Conservation (phyloP, 2,888 invertebrate genomes). For the Catocala sponsa region DNA sequence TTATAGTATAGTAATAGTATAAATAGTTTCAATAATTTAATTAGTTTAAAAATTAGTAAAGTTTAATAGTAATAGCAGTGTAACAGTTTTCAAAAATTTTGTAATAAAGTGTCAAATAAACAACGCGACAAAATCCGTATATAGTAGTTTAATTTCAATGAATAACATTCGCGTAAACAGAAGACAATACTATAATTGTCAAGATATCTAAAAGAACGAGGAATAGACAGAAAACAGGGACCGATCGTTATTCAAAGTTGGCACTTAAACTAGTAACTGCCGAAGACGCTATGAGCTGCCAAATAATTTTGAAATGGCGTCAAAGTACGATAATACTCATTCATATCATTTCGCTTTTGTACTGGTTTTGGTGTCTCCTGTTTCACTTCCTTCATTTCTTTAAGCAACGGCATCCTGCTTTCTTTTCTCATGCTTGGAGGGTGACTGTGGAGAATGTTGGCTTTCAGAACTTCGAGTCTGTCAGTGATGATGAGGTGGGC, state of each 20-base stretch:
- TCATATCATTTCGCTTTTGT: constrained; percentile 17
- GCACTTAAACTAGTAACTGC: constrained; percentile 55
- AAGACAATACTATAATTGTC: no score
- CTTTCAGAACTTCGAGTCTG: constrained; percentile 74
- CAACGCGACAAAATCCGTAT: no score
- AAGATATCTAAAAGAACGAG: no score
- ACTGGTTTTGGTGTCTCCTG: constrained; percentile 27
- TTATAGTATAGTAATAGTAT: no score
- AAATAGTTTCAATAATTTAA: no score
- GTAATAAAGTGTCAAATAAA: no score
- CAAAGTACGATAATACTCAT: constrained; percentile 50
- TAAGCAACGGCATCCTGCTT: constrained; percentile 35
- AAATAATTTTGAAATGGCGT: constrained; percentile 74
- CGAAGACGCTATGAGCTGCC: constrained; percentile 76
- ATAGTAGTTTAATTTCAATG: no score
- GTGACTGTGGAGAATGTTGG: constrained; percentile 73
- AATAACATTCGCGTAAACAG: no score
- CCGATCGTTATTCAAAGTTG: background rate
- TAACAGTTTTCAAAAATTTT: no score
- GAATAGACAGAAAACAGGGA: no score
- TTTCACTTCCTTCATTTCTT: constrained; percentile 33
- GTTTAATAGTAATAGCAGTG: no score
- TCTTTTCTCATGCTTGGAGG: constrained; percentile 64
- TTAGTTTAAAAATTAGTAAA: no score
- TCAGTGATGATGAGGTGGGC: constrained; percentile 80